Evolutionary conservation across 53 echinoderm and acorn worm species (phyloP).

Genomic region (Pentamera pediparva): DNA sequence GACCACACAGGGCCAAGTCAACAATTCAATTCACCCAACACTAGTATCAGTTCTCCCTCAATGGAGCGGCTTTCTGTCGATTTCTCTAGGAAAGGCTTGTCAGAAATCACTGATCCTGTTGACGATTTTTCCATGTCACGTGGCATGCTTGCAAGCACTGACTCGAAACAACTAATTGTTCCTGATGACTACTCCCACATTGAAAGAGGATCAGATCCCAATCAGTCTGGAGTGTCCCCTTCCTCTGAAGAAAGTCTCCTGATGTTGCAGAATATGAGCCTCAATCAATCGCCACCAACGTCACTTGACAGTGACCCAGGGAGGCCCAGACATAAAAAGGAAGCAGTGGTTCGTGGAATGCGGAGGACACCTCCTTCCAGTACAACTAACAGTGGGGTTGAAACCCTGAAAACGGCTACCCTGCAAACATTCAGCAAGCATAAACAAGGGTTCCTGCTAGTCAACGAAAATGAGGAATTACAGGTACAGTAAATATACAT

Average conservation of each 20-base stretch:
- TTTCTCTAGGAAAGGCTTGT: not conserved
- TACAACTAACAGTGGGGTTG: not conserved
- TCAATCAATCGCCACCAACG: constrained; percentile 8
- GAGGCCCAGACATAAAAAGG: constrained; percentile 11
- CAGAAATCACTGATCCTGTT: not conserved
- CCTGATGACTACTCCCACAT: constrained; percentile 14
- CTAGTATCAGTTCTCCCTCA: not conserved
- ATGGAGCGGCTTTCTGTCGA: not conserved
- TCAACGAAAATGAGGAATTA: constrained; percentile 76
- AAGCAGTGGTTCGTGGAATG: constrained; percentile 29
- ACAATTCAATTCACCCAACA: not conserved
- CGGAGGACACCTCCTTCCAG: not conserved
- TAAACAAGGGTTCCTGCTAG: constrained; percentile 67
- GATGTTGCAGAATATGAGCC: constrained; percentile 15
- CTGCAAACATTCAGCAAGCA: constrained; percentile 2
- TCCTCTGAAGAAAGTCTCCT: constrained; percentile 13
- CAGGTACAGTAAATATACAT: too few species aligned
- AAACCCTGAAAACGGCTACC: not conserved
- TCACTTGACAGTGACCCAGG: constrained; percentile 29
- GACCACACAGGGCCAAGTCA: too few species aligned
- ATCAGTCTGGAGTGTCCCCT: constrained; percentile 12
- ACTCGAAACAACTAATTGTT: not conserved
- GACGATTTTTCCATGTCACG: constrained; percentile 16
- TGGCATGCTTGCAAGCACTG: constrained; percentile 10
- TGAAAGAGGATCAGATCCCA: constrained; percentile 20